Percentiles rank a stretch among this genome's conserved stretches.
Conservation (phyloP, 2,113 vertebrate species). For the Nestor notabilis region DNA sequence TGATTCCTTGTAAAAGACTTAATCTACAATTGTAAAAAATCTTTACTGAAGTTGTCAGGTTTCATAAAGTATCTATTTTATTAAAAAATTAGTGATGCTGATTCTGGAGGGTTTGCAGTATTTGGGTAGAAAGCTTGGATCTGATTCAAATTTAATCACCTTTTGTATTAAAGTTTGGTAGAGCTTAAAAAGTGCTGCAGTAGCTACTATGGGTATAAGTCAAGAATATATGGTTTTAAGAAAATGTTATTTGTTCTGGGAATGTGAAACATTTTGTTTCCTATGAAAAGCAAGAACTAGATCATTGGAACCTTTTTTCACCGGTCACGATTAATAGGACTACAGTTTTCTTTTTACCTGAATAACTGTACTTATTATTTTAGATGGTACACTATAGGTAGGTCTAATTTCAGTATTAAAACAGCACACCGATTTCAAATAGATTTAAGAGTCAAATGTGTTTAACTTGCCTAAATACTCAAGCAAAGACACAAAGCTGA, state of each 20-base stretch:
- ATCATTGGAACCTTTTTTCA: neutral
- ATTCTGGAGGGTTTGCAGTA: neutral
- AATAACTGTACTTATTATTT: neutral
- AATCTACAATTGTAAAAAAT: conserved; percentile 46
- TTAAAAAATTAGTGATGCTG: conserved; percentile 59
- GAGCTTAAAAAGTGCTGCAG: neutral
- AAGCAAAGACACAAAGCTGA: neutral
- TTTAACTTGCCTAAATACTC: neutral
- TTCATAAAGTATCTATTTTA: conserved; percentile 69
- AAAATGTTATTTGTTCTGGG: neutral
- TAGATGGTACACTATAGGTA: neutral
- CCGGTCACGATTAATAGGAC: neutral
- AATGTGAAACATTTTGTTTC: neutral
- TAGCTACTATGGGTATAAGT: neutral
- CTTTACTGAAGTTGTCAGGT: conserved; percentile 61
- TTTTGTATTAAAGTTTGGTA: conserved; percentile 4
- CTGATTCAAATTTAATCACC: conserved; percentile 15
- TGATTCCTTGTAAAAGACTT: conserved; percentile 39
- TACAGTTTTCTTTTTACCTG: neutral
- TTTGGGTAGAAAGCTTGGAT: neutral
- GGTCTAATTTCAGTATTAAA: neutral
- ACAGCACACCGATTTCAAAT: neutral
- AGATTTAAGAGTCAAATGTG: neutral
- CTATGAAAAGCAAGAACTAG: neutral
- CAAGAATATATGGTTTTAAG: neutral